phyloP scores from a whole-genome alignment of 2,888 invertebrate species.

The Bombylius major region DNA sequence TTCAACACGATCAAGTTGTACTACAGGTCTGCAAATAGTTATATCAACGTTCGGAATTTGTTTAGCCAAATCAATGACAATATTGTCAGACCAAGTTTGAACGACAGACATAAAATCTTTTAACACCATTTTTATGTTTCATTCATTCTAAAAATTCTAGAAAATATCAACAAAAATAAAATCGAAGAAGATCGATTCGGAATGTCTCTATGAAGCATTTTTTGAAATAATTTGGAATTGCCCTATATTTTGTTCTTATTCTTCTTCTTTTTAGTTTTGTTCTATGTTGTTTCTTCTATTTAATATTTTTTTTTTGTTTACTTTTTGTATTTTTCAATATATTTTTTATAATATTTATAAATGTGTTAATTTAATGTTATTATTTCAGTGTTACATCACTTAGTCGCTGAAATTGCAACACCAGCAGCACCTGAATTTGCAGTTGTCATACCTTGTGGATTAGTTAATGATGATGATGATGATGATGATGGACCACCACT shows the following conservation, averaged over 20 bases:
- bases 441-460: constrained; percentile 16
- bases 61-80: too few relatives aligned
- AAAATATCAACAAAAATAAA: too few relatives aligned
- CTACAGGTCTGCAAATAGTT: too few relatives aligned
- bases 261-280: neutral
- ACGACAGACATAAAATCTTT: too few relatives aligned
- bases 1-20: too few relatives aligned
- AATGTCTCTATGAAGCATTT: too few relatives aligned
- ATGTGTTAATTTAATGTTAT: constrained; percentile 15
- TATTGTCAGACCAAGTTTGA: too few relatives aligned
- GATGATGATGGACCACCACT: neutral
- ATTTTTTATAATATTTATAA: constrained; percentile 7
- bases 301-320: constrained; percentile 17
- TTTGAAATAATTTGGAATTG: neutral
- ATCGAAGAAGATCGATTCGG: too few relatives aligned
- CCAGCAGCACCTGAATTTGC: constrained; percentile 20
- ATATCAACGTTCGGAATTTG: too few relatives aligned
- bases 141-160: too few relatives aligned
- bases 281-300: constrained; percentile 15
- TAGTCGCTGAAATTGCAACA: constrained; percentile 21
- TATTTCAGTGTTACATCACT: constrained; percentile 25
- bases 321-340: constrained; percentile 7
- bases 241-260: constrained; percentile 14
- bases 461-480: constrained; percentile 7
- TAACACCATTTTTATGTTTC: too few relatives aligned